Conservation (phyloP, 2,113 vertebrate genomes). For the Spea multiplicata region DNA sequence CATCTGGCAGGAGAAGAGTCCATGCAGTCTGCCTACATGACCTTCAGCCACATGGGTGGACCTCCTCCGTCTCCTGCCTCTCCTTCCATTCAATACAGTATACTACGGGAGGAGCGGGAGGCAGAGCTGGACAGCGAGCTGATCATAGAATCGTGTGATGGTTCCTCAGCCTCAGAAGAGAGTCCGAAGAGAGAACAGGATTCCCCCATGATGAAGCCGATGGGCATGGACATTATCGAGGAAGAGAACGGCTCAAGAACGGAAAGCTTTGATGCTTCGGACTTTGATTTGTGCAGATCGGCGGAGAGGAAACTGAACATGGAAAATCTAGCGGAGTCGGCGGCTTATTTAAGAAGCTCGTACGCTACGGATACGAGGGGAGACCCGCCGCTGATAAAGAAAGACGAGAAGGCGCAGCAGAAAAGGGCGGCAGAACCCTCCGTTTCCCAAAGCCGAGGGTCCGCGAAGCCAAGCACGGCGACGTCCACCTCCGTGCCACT, state of each 20-base stretch:
- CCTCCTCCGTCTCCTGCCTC: slow-evolving; percentile 76
- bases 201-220: slow-evolving; percentile 72
- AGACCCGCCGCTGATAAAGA: slow-evolving; percentile 56
- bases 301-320: slow-evolving; percentile 67
- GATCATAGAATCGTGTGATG: slow-evolving; percentile 86
- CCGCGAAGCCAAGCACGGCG: slow-evolving; percentile 46
- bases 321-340: slow-evolving; percentile 67
- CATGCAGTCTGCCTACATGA: slow-evolving; percentile 74
- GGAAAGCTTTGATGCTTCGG: slow-evolving; percentile 49
- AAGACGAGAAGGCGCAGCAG: slow-evolving; percentile 54
- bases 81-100: slow-evolving; percentile 85
- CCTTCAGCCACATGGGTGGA: slow-evolving; percentile 75
- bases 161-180: slow-evolving; percentile 87
- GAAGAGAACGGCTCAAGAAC: slow-evolving; percentile 58
- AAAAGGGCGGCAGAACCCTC: slow-evolving; percentile 56
- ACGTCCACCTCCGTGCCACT: slow-evolving; percentile 53
- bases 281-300: slow-evolving; percentile 53
- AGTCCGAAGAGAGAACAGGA: slow-evolving; percentile 94
- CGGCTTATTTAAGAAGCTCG: slow-evolving; percentile 67
- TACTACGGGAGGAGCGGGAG: slow-evolving; percentile 92
- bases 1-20: slow-evolving; percentile 70
- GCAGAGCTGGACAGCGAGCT: slow-evolving; percentile 96
- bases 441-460: slow-evolving; percentile 50
- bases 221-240: slow-evolving; percentile 66
- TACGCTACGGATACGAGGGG: slow-evolving; percentile 58